Evolutionary conservation across 2,888 invertebrate species (phyloP).

Genomic region (Pristionchus arcanus): DNA sequence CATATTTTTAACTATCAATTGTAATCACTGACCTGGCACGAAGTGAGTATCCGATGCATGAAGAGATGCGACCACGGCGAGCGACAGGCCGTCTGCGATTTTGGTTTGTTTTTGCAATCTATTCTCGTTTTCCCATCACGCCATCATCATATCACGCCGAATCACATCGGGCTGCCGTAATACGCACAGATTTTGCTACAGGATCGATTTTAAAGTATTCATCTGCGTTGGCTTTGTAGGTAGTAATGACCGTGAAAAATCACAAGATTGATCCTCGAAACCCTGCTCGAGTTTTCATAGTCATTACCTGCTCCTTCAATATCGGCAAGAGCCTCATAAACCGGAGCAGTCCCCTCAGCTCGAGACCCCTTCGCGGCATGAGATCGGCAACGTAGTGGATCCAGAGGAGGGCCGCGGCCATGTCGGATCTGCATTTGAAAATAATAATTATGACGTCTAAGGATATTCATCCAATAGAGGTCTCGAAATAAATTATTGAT

Average conservation of each 20-base stretch:
- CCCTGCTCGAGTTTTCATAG: neutral
- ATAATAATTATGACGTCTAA: no score
- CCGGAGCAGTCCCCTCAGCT: slow-evolving; percentile 55
- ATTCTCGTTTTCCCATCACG: no score
- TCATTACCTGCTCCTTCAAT: slow-evolving; percentile 56
- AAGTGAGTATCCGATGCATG: slow-evolving; percentile 58
- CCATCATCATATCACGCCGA: no score
- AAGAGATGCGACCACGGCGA: slow-evolving; percentile 64
- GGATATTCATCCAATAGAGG: no score
- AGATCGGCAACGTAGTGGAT: slow-evolving; percentile 58
- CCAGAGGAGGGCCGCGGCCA: slow-evolving; percentile 61
- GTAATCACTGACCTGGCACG: neutral
- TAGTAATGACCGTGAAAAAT: no score
- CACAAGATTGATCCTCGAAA: neutral
- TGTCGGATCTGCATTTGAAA: slow-evolving; percentile 56
- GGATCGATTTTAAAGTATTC: no score
- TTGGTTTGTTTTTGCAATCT: neutral
- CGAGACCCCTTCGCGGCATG: slow-evolving; percentile 42
- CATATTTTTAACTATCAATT: neutral
- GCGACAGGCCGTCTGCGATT: slow-evolving; percentile 56
- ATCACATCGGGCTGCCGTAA: no score
- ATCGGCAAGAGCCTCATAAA: slow-evolving; percentile 59
- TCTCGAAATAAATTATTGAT: no score
- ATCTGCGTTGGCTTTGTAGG: no score
- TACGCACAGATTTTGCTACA: no score